Percentiles rank a stretch among this genome's conserved stretches.
Conservation (phyloP, 2,888 invertebrate genomes). For the Pammene aurita region DNA sequence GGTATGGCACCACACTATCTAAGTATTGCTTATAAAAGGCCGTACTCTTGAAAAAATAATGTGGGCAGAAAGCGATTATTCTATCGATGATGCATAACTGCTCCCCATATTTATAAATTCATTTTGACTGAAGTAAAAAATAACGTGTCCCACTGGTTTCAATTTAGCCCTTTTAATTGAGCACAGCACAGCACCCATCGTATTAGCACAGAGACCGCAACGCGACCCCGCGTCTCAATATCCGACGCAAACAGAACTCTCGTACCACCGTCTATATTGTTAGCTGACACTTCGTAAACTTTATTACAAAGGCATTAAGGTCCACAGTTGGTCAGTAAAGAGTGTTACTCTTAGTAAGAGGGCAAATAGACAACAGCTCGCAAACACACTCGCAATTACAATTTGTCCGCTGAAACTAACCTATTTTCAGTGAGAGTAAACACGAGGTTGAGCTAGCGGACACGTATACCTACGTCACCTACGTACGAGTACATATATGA, state of each 20-base stretch:
- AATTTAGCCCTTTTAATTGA: slow-evolving; percentile 1
- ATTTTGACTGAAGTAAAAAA: no score
- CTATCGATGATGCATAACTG: no score
- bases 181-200: background rate
- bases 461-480: background rate
- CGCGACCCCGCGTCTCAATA: slow-evolving; percentile 42
- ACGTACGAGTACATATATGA: background rate
- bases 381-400: slow-evolving; percentile 33
- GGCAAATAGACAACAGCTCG: slow-evolving; percentile 20
- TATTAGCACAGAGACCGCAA: slow-evolving; percentile 44
- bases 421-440: slow-evolving; percentile 23
- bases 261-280: background rate
- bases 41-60: no score
- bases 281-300: background rate
- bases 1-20: no score
- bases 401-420: slow-evolving; percentile 26
- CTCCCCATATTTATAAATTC: no score
- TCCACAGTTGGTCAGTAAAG: background rate
- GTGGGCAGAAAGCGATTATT: no score
- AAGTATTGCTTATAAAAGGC: no score
- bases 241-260: no score
- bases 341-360: background rate
- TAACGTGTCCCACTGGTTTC: background rate
- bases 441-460: background rate
- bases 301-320: background rate